Conservation (phyloP, 2,113 vertebrate species). For the Clupea harengus region DNA sequence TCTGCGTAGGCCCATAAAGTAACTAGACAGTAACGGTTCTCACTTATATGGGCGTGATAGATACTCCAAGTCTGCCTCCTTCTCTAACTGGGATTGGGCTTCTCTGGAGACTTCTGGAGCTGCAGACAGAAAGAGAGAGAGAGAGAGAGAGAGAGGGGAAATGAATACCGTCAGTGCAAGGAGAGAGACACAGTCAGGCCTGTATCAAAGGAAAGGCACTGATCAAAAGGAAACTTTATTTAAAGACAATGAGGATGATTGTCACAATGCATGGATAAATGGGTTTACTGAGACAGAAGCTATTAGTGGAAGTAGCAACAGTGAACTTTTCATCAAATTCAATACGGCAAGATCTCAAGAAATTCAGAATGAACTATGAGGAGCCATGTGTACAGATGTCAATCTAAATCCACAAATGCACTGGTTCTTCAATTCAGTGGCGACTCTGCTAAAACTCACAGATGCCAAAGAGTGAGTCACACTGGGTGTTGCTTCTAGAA, state of each 20-base stretch:
- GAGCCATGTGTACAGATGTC: background rate
- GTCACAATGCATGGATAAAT: background rate
- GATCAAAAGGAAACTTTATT: background rate
- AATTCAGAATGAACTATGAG: background rate
- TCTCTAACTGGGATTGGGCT: conserved; percentile 68
- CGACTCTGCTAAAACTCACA: background rate
- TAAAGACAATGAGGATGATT: conserved; percentile 3
- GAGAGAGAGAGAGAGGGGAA: background rate
- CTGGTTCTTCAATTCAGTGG: background rate
- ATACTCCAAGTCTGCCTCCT: conserved; percentile 15
- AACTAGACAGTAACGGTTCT: background rate
- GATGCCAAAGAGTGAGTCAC: background rate
- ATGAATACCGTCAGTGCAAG: background rate
- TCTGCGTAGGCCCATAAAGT: background rate
- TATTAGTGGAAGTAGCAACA: background rate
- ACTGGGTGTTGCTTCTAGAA: background rate
- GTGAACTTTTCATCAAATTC: background rate
- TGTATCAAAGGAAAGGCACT: background rate
- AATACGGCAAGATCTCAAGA: background rate
- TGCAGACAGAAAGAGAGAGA: conserved; percentile 43
- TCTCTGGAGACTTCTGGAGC: conserved; percentile 75
- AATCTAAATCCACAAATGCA: background rate
- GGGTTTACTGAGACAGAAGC: background rate
- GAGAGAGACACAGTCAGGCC: background rate
- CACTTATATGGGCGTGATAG: conserved; percentile 49